Percentiles rank a stretch among this genome's conserved stretches.
Conservation (phyloP, 2,888 invertebrate species). For the Kryphioiulus occultus region DNA sequence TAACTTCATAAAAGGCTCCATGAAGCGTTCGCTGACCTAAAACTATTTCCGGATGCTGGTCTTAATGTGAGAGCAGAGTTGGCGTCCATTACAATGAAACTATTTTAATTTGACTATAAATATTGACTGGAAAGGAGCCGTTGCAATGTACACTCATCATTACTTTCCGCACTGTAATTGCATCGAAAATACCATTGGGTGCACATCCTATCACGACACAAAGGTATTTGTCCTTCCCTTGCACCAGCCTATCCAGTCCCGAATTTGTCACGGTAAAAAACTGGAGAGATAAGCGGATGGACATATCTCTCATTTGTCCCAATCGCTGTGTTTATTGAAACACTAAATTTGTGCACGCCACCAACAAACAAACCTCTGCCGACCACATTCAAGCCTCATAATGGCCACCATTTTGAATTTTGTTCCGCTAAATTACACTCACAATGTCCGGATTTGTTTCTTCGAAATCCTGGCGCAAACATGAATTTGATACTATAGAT, state of each 20-base stretch:
- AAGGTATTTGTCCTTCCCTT: conserved; percentile 26
- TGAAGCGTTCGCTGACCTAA: conserved; percentile 44
- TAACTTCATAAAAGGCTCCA: conserved; percentile 14
- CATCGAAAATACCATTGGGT: background rate
- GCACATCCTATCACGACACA: conserved; percentile 20
- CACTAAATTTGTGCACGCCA: conserved; percentile 41
- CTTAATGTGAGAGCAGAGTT: background rate
- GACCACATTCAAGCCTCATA: background rate
- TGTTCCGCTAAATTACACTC: conserved; percentile 18
- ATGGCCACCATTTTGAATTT: conserved; percentile 25
- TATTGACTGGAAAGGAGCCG: conserved; percentile 12
- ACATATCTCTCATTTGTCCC: conserved; percentile 38
- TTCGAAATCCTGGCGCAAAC: background rate
- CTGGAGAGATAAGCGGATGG: background rate
- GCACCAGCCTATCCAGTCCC: background rate
- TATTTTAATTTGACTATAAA: conserved; percentile 14
- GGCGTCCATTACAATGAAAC: background rate
- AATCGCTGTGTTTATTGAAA: conserved; percentile 19
- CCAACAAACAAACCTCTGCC: background rate
- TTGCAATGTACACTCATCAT: conserved; percentile 8
- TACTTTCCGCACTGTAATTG: conserved; percentile 25
- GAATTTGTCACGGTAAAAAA: background rate
- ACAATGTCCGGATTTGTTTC: conserved; percentile 22
- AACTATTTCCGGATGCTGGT: conserved; percentile 33
- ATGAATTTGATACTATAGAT: background rate